Conservation (phyloP, 2,113 vertebrate genomes). For the Ceuthmochares aereus region DNA sequence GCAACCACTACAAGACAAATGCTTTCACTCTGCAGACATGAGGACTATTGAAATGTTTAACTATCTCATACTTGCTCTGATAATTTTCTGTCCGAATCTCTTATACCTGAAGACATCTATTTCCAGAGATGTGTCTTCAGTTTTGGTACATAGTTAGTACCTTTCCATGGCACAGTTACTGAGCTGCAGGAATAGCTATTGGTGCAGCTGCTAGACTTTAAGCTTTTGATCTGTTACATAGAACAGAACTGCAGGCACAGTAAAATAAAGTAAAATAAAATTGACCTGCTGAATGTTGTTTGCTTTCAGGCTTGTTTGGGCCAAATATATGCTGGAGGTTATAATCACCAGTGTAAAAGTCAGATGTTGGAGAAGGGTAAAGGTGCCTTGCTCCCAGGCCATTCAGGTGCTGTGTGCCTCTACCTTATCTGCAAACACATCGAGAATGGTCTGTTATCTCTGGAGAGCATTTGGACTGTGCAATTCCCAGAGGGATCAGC, state of each 20-base stretch:
- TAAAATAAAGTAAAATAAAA: background rate
- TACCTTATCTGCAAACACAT: background rate
- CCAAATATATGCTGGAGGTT: no score
- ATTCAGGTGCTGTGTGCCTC: background rate
- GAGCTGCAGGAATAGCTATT: background rate
- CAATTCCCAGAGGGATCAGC: background rate
- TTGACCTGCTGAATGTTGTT: background rate
- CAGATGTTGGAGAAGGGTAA: background rate
- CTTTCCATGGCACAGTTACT: background rate
- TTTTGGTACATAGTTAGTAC: background rate
- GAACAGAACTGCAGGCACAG: background rate
- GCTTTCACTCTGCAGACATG: background rate
- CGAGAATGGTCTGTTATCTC: background rate
- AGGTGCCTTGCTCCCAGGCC: background rate
- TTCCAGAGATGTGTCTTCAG: background rate
- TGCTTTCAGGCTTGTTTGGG: background rate
- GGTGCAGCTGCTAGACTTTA: background rate
- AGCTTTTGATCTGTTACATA: background rate
- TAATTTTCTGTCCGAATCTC: background rate
- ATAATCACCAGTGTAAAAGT: background rate
- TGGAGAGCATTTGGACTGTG: background rate
- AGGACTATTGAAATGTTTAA: background rate
- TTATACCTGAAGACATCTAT: background rate
- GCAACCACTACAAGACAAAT: background rate
- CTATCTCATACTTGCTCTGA: background rate